These are phyloP conservation scores for Tachysurus vachellii DNA, from an alignment of 2,113 vertebrate genomes.

Conservation along the genomic window DNA sequence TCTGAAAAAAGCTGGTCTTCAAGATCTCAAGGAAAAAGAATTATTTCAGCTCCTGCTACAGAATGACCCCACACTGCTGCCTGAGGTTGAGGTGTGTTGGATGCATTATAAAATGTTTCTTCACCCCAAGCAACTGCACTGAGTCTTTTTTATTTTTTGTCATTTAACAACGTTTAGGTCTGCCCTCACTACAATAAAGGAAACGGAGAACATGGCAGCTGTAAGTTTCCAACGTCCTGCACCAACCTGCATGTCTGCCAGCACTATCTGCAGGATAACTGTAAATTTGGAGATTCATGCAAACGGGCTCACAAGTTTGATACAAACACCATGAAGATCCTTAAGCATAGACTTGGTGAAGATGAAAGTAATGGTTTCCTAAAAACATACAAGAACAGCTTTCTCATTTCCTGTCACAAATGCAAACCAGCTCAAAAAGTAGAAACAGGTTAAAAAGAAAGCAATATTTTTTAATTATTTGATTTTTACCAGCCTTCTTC, in stretches of 20 bases:
- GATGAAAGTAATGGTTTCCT: conserved; percentile 55
- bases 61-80: conserved; percentile 71
- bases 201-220: conserved; percentile 64
- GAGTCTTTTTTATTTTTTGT: not conserved
- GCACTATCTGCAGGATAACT: conserved; percentile 67
- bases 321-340: conserved; percentile 33
- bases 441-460: not conserved
- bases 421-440: not conserved
- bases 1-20: conserved; percentile 55
- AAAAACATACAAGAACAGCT: conserved; percentile 69
- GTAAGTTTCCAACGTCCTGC: conserved; percentile 63
- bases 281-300: conserved; percentile 66
- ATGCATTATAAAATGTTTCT: not conserved
- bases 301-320: conserved; percentile 63
- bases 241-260: conserved; percentile 72
- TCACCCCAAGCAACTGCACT: not conserved
- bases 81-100: conserved; percentile 64
- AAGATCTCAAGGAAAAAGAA: conserved; percentile 59
- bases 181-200: conserved; percentile 77
- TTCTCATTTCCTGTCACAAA: conserved; percentile 56
- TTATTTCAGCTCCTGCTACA: conserved; percentile 74
- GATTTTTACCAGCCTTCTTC: no score
- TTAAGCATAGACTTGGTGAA: conserved; percentile 57
- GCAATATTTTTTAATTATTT: no score
- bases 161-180: conserved; percentile 57